phyloP scores from a whole-genome alignment of 2,113 vertebrate species.

The Ovis canadensis region DNA sequence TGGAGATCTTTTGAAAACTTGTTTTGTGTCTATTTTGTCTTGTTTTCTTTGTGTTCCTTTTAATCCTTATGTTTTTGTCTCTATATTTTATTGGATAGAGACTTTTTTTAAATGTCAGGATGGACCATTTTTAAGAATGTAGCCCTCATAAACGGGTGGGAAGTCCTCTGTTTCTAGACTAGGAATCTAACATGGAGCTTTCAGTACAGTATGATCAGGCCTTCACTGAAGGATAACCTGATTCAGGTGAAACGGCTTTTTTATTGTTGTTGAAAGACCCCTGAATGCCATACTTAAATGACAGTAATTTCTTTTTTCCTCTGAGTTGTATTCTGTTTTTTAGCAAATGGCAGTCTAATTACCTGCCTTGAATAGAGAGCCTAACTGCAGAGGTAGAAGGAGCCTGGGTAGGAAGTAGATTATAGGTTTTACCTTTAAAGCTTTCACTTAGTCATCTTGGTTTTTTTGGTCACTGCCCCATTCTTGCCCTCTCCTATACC shows the following conservation, averaged over 20 bases:
- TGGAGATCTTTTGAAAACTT: background rate
- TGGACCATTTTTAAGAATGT: background rate
- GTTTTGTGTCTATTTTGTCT: background rate
- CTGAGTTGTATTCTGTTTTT: background rate
- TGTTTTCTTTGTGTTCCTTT: background rate
- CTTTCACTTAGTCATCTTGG: background rate
- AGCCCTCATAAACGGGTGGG: background rate
- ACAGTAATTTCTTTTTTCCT: background rate
- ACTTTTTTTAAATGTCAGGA: background rate
- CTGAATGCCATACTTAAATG: background rate
- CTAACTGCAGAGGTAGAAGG: background rate
- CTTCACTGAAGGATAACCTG: background rate
- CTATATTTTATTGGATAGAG: background rate
- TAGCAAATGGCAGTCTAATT: background rate
- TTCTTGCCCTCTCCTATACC: background rate
- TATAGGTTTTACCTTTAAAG: background rate
- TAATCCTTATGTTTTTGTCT: background rate
- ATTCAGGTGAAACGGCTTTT: background rate
- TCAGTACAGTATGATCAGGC: background rate
- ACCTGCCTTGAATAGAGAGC: background rate
- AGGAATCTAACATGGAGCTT: background rate
- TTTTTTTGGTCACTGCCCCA: background rate
- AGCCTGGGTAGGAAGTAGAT: background rate
- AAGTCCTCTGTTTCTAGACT: background rate
- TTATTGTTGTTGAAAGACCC: background rate